A percentile compares a stretch with the other conserved stretches of the same genome.
Conservation (phyloP, 2,797 vertebrate species). For the Setipinna tenuifilis region DNA sequence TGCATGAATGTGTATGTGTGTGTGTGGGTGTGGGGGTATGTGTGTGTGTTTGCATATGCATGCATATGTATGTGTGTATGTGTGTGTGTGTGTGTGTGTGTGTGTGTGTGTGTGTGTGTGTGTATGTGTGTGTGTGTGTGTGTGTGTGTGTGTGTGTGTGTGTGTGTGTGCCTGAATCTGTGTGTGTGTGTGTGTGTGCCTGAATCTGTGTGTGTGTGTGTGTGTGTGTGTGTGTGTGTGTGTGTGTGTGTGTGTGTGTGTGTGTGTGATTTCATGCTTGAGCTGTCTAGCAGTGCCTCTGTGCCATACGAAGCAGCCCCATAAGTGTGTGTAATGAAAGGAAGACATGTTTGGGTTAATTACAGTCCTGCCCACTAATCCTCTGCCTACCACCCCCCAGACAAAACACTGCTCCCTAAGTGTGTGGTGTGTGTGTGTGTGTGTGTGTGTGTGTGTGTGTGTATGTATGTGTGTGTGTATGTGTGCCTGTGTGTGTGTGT, state of each 20-base stretch:
- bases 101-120: neutral
- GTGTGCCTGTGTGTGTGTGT: neutral
- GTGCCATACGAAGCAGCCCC: neutral
- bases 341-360: neutral
- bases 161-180: neutral
- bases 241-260: conserved; percentile 5
- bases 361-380: neutral
- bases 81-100: no score
- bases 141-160: neutral
- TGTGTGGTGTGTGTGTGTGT: neutral
- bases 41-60: neutral
- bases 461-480: neutral
- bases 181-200: neutral
- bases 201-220: neutral
- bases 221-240: neutral
- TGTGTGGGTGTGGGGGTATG: neutral
- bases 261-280: neutral
- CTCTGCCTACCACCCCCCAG: neutral
- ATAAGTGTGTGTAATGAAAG: neutral
- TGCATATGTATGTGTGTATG: no score
- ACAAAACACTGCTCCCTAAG: neutral
- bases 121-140: neutral
- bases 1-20: neutral
- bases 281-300: neutral
- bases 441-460: conserved; percentile 6